These are phyloP conservation scores for Lydus trimaculatus DNA, from an alignment of 2,888 invertebrate genomes.

Conservation along the genomic window DNA sequence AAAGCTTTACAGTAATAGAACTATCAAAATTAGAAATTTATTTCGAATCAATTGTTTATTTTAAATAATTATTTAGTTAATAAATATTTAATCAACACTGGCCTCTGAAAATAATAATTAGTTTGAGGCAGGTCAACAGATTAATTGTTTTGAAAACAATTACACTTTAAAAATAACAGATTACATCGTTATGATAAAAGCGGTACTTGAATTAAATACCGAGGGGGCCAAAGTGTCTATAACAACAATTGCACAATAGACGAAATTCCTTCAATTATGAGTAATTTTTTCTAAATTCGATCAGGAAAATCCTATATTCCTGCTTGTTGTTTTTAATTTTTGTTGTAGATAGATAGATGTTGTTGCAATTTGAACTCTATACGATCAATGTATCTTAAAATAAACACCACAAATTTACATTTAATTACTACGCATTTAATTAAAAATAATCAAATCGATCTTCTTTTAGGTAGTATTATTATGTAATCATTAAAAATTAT, in stretches of 20 bases:
- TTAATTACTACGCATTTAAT: constrained; percentile 29
- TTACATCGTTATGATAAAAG: constrained; percentile 22
- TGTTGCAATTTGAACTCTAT: constrained; percentile 33
- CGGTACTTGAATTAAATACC: constrained; percentile 1
- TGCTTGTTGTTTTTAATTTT: constrained; percentile 34
- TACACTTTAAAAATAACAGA: constrained; percentile 23
- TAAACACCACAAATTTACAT: constrained; percentile 15
- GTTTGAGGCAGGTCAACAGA: constrained; percentile 35
- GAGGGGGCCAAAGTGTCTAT: neutral
- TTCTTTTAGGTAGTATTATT: neutral
- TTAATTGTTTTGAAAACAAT: constrained; percentile 35
- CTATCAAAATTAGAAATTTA: neutral
- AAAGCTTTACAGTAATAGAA: neutral
- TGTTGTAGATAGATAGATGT: constrained; percentile 23
- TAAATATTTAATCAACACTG: constrained; percentile 11
- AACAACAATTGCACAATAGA: neutral
- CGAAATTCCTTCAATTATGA: neutral
- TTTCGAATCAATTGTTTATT: constrained; percentile 2
- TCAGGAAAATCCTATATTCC: constrained; percentile 17
- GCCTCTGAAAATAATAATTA: constrained; percentile 31
- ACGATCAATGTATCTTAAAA: constrained; percentile 27
- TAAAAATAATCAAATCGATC: constrained; percentile 3
- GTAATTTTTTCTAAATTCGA: too few relatives aligned
- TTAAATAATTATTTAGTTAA: constrained; percentile 9
- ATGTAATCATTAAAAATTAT: neutral